Evolutionary conservation across 1,140 invertebrate species (phyloP).

Genomic region (Achatina immaculata): DNA sequence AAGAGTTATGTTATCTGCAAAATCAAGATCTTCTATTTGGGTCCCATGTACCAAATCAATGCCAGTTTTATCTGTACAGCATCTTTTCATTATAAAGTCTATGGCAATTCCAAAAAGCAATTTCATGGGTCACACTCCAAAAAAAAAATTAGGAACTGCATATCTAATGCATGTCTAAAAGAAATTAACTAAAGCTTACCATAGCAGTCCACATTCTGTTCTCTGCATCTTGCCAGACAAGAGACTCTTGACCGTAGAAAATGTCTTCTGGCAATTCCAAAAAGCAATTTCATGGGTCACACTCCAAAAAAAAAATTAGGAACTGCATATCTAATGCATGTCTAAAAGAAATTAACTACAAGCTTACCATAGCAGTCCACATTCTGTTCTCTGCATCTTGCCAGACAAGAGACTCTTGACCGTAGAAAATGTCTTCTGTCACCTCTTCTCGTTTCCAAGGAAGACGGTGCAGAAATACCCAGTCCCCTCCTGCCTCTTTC

Average conservation of each 20-base stretch:
- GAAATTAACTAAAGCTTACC: constrained; percentile 38
- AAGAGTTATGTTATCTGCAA: no score
- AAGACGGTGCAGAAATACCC: constrained; percentile 62
- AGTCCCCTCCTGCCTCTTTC: constrained; percentile 49
- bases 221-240: constrained; percentile 60
- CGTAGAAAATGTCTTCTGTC: constrained; percentile 60
- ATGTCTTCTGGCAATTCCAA: constrained; percentile 58
- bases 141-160: no score
- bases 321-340: no score
- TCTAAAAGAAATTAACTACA: background rate
- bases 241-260: constrained; percentile 50
- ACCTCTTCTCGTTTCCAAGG: constrained; percentile 57
- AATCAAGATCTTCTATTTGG: no score
- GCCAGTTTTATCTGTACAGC: no score
- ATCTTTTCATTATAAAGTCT: no score
- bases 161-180: no score
- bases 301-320: no score
- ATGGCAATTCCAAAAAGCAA: constrained; percentile 45
- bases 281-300: no score
- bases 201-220: constrained; percentile 63
- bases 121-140: no score
- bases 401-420: constrained; percentile 55
- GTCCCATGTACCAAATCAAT: no score
- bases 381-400: constrained; percentile 61
- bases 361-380: constrained; percentile 63